Evolutionary conservation across 2,797 vertebrate species (phyloP).

Genomic region (Oreochromis grahami): DNA sequence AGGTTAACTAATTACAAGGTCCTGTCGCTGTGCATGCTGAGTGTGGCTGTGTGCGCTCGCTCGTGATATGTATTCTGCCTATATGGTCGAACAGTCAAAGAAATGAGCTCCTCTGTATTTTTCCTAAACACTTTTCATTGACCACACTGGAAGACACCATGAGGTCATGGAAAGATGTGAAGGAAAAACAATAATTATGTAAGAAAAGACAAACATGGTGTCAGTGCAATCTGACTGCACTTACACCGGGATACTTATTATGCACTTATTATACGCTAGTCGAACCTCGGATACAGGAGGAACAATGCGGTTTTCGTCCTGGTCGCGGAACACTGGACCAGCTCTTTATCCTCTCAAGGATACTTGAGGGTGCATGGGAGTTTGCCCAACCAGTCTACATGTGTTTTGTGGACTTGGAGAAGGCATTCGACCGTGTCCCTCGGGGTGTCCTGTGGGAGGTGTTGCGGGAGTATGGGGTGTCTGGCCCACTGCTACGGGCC

Average conservation of each 20-base stretch:
- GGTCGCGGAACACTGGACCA: too few relatives aligned
- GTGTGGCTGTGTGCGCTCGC: neutral
- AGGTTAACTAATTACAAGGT: neutral
- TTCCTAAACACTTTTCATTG: neutral
- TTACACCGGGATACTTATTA: neutral
- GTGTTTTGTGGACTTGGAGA: too few relatives aligned
- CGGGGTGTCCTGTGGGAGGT: too few relatives aligned
- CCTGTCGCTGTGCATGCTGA: neutral
- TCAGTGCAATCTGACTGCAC: neutral
- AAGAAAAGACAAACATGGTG: neutral
- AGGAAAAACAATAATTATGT: neutral
- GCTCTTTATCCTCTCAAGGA: too few relatives aligned
- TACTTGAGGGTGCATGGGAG: too few relatives aligned
- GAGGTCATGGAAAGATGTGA: neutral
- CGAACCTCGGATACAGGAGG: too few relatives aligned
- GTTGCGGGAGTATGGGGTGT: too few relatives aligned
- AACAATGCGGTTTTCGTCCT: too few relatives aligned
- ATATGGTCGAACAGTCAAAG: neutral
- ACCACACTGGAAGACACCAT: rapidly evolving
- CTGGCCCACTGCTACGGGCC: too few relatives aligned
- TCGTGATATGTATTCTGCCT: neutral
- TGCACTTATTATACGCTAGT: too few relatives aligned
- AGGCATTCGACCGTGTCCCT: too few relatives aligned
- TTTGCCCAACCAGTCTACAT: too few relatives aligned
- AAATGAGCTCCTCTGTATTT: neutral